Percentiles rank a stretch among this genome's conserved stretches.
Conservation (phyloP, 2,888 invertebrate genomes). For the Timema podura region DNA sequence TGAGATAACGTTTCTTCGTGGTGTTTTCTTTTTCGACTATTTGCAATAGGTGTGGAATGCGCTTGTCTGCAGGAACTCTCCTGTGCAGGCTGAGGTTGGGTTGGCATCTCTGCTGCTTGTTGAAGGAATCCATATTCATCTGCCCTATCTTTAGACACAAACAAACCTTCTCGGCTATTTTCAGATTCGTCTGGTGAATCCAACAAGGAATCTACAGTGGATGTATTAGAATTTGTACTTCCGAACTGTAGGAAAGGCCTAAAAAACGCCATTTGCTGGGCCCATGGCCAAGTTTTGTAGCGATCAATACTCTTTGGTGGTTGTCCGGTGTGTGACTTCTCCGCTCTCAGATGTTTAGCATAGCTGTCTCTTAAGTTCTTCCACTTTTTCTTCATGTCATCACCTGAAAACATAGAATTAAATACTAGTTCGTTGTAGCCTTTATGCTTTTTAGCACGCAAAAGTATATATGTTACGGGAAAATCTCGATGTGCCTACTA, state of each 20-base stretch:
- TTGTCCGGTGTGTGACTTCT: conserved; percentile 8
- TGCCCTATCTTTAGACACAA: not conserved
- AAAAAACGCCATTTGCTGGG: conserved; percentile 10
- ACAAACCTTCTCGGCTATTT: not conserved
- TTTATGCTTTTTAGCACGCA: too few species aligned
- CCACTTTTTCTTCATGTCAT: conserved; percentile 14
- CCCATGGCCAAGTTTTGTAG: conserved; percentile 20
- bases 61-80: conserved; percentile 7
- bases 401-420: conserved; percentile 9
- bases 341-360: conserved; percentile 7
- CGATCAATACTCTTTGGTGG: conserved; percentile 12
- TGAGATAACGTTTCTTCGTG: not conserved
- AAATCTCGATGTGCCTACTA: too few species aligned
- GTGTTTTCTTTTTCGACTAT: conserved; percentile 12
- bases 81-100: conserved; percentile 14
- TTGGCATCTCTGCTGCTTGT: not conserved
- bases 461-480: too few species aligned
- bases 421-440: not conserved
- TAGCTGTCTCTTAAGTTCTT: conserved; percentile 16
- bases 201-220: conserved; percentile 4
- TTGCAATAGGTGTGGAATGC: not conserved
- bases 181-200: conserved; percentile 12
- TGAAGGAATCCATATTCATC: not conserved
- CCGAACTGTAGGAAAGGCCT: not conserved
- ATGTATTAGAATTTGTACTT: conserved; percentile 1